Evolutionary conservation across 2,797 vertebrate genomes (phyloP).

Genomic region (Eremophila alpestris): DNA sequence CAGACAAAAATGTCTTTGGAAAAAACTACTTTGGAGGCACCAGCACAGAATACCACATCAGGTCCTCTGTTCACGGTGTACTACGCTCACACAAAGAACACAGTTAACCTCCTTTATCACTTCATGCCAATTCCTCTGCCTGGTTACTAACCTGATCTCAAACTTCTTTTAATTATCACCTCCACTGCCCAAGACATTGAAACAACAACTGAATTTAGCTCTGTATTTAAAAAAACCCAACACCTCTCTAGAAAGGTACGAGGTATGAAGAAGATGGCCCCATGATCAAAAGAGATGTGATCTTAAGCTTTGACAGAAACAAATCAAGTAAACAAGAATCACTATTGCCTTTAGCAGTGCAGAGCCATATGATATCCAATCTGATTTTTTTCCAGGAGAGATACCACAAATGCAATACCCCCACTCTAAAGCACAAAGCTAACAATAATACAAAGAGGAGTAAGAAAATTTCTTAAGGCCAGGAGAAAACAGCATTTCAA

Average conservation of each 20-base stretch:
- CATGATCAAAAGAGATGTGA: not conserved
- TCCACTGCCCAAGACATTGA: not conserved
- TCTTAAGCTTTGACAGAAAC: not conserved
- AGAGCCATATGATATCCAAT: fast-evolving
- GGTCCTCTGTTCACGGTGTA: not conserved
- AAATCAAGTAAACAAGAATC: not conserved
- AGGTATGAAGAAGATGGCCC: not conserved
- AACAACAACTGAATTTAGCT: not conserved
- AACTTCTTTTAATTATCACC: not conserved
- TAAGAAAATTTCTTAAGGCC: not conserved
- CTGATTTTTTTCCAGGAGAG: not conserved
- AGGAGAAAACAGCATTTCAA: not conserved
- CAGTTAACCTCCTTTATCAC: not conserved
- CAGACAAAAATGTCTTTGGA: not conserved
- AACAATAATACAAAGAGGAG: not conserved
- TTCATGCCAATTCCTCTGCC: not conserved
- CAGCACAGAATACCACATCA: not conserved
- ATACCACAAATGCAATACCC: not conserved
- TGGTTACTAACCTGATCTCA: not conserved
- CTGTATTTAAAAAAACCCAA: not conserved
- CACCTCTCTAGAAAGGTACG: not conserved
- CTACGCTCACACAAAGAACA: not conserved
- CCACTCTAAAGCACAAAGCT: not conserved
- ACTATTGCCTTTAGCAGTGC: not conserved
- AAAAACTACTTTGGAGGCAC: not conserved